Conservation (phyloP, 2,888 invertebrate species). For the Aelia acuminata region DNA sequence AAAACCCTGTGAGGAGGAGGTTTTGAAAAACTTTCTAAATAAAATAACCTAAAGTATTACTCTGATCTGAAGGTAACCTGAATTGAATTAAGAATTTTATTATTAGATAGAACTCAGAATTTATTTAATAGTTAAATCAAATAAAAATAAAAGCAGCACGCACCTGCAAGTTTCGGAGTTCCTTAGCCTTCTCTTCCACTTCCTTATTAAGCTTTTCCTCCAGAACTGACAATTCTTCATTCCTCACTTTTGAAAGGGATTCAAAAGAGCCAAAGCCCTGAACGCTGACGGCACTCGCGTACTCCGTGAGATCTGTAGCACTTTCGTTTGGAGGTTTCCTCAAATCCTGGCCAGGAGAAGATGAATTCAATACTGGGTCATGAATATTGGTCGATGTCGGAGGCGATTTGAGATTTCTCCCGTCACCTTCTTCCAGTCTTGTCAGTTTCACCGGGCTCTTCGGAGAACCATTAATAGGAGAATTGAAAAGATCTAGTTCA, state of each 20-base stretch:
- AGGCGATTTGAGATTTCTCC: neutral
- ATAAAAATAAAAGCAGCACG: constrained; percentile 64
- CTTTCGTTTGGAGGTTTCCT: constrained; percentile 2
- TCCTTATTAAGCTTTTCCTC: constrained; percentile 63
- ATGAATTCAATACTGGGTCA: neutral
- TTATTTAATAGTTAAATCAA: too few species aligned
- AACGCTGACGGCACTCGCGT: constrained; percentile 41
- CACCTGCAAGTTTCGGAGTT: constrained; percentile 64
- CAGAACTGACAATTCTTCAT: constrained; percentile 29
- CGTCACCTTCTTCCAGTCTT: neutral
- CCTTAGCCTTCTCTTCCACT: constrained; percentile 63
- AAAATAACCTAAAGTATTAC: too few species aligned
- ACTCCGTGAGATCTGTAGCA: constrained; percentile 42
- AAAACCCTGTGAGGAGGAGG: too few species aligned
- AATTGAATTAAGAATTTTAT: too few species aligned
- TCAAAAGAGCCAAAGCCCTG: constrained; percentile 10
- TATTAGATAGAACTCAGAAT: too few species aligned
- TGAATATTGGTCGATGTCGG: neutral
- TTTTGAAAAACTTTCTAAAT: too few species aligned
- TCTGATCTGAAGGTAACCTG: too few species aligned
- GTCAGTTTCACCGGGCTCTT: neutral
- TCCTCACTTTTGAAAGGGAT: constrained; percentile 36
- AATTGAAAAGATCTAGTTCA: constrained; percentile 3
- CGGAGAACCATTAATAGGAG: neutral
- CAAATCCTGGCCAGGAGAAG: neutral